A percentile compares a stretch with the other conserved stretches of the same genome.
These are phyloP conservation scores for Sinelater perroti DNA, from an alignment of 2,888 invertebrate genomes.

Conservation along the genomic window DNA sequence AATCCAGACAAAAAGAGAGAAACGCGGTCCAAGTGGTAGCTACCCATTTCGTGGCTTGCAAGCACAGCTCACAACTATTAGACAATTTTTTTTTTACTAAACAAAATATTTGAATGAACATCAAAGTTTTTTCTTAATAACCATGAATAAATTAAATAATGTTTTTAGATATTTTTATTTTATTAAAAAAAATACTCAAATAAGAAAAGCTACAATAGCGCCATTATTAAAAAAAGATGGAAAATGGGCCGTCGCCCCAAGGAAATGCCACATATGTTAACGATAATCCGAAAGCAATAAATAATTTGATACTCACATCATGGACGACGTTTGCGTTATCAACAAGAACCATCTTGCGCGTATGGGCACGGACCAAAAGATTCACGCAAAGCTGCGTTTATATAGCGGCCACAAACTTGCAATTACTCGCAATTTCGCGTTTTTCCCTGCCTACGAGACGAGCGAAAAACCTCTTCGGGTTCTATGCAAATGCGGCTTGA, in stretches of 20 bases:
- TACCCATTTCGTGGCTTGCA: too few relatives aligned
- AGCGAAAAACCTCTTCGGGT: conserved; percentile 8
- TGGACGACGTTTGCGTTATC: background rate
- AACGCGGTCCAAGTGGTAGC: too few relatives aligned
- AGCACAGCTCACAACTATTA: too few relatives aligned
- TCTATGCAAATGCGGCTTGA: conserved; percentile 2
- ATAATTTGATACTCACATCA: conserved; percentile 6
- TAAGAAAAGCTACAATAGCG: background rate
- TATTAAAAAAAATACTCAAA: background rate
- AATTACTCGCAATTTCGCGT: conserved; percentile 10
- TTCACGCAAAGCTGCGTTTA: background rate
- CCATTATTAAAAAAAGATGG: background rate
- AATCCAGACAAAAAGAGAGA: too few relatives aligned
- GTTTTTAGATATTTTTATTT: background rate
- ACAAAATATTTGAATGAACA: too few relatives aligned
- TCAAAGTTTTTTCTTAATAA: too few relatives aligned
- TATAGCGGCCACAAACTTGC: conserved; percentile 3
- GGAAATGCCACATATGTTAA: too few relatives aligned
- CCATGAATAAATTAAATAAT: background rate
- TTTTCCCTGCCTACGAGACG: background rate
- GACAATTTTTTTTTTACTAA: too few relatives aligned
- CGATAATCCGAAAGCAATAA: too few relatives aligned
- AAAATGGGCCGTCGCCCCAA: too few relatives aligned
- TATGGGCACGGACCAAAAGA: background rate
- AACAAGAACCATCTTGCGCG: background rate